phyloP scores from a whole-genome alignment of 1,140 invertebrate species.

The Cydia strobilella region DNA sequence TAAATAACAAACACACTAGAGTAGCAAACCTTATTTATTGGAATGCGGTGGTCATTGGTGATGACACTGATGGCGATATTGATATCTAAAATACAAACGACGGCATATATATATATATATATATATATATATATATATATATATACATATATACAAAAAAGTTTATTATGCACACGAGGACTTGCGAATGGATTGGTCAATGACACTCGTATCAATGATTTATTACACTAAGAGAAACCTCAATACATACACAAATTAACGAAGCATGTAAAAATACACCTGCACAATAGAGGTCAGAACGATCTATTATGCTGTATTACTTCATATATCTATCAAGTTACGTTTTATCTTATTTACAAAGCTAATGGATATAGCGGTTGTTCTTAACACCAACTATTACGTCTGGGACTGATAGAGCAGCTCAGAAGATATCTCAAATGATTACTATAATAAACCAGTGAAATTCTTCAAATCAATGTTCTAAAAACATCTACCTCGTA shows the following conservation, averaged over 20 bases:
- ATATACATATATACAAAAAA: too few species aligned
- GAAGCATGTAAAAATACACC: neutral
- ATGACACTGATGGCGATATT: neutral
- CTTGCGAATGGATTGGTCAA: neutral
- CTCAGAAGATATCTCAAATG: too few species aligned
- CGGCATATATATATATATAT: too few species aligned
- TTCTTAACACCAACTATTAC: too few species aligned
- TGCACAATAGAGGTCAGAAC: slow-evolving; percentile 4
- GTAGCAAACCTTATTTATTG: neutral
- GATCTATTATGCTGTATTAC: neutral
- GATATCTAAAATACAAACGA: neutral
- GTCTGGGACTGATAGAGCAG: too few species aligned
- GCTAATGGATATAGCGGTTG: neutral
- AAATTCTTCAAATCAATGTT: too few species aligned
- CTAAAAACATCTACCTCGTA: too few species aligned
- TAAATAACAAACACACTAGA: neutral
- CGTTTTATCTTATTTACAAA: neutral
- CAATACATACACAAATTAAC: neutral
- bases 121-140: too few species aligned
- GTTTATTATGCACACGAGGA: too few species aligned
- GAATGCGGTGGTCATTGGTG: neutral
- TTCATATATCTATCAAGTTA: neutral
- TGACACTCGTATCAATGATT: neutral
- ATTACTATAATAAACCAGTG: too few species aligned
- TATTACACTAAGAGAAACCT: neutral